phyloP scores from a whole-genome alignment of 1,140 invertebrate species.

The Neoseiulus cucumeris region DNA sequence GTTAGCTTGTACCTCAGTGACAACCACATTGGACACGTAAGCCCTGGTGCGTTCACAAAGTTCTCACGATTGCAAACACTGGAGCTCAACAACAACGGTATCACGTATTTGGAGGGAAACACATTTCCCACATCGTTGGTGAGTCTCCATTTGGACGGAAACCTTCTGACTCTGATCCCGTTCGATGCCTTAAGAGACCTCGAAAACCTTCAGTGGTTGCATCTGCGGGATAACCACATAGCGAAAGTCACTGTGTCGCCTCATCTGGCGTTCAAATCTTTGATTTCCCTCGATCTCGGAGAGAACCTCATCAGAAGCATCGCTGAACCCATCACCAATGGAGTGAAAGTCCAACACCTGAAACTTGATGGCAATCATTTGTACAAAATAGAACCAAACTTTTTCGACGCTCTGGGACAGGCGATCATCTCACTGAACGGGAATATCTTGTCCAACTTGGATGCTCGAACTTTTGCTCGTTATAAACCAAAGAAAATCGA shows the following conservation, averaged over 20 bases:
- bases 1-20: background rate
- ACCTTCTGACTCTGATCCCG: background rate
- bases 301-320: background rate
- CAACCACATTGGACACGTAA: background rate
- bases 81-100: slow-evolving; percentile 2
- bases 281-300: background rate
- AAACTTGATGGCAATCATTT: background rate
- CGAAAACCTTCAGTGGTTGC: background rate
- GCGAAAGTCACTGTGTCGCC: background rate
- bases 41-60: background rate
- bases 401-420: background rate
- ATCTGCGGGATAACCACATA: background rate
- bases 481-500: background rate
- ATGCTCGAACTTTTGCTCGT: background rate
- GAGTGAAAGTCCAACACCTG: background rate
- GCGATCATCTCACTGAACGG: background rate
- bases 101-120: background rate
- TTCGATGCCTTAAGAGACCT: background rate
- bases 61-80: background rate
- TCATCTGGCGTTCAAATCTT: background rate
- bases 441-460: background rate
- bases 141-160: background rate
- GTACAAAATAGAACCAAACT: background rate
- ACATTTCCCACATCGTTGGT: background rate
- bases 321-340: background rate